Evolutionary conservation across 2,113 vertebrate species (phyloP).

Genomic region (Pholis gunnellus): DNA sequence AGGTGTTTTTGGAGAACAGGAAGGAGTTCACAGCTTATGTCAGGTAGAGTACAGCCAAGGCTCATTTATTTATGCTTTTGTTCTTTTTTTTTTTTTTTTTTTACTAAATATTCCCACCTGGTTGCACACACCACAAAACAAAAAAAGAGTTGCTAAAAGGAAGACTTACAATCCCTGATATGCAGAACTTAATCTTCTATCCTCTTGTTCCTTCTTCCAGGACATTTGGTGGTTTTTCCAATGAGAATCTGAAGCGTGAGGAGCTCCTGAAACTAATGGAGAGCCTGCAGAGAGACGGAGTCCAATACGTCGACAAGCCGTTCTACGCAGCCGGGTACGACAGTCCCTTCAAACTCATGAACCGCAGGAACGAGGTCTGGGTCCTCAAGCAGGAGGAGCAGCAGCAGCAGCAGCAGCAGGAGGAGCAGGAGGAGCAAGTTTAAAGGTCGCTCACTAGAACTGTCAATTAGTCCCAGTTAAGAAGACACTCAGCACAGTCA

Average conservation of each 20-base stretch:
- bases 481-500: background rate
- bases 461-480: background rate
- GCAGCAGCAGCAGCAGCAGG: conserved; percentile 65
- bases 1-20: conserved; percentile 85
- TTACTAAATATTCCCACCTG: background rate
- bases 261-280: conserved; percentile 84
- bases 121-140: background rate
- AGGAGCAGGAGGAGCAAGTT: conserved; percentile 18
- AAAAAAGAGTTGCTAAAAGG: background rate
- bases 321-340: conserved; percentile 86
- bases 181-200: background rate
- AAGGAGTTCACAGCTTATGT: conserved; percentile 84
- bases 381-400: conserved; percentile 75
- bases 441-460: background rate
- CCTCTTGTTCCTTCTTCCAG: conserved; percentile 57
- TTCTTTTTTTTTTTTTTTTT: background rate
- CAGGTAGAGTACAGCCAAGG: conserved; percentile 64
- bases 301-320: conserved; percentile 79
- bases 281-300: conserved; percentile 83
- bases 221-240: conserved; percentile 83
- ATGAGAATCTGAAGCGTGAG: conserved; percentile 83
- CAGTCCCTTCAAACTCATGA: conserved; percentile 85
- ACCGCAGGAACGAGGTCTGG: conserved; percentile 87
- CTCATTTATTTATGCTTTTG: background rate
- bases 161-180: background rate